Evolutionary conservation across 30 jellyfish, hydroid and myxozoan genomes (phyloP), one percentile per base, ranked within the genome.

Genomic region (Aurelia aurita complex sp. Pacific): DNA sequence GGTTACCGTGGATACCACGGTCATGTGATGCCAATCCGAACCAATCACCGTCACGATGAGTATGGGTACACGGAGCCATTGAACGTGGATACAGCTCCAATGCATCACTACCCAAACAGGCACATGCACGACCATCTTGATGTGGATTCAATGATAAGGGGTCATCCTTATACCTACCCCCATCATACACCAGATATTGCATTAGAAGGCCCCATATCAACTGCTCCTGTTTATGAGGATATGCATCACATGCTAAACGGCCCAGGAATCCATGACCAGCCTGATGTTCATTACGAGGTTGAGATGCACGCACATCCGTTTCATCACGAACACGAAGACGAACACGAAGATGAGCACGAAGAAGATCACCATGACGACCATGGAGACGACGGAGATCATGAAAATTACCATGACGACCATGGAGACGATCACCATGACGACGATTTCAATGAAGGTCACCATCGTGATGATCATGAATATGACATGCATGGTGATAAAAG

Each of bases 251-350:
- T 86, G 88, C 82, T 90, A n/a, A 83, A 85, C 61, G 95, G 97
- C 9, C 97, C 97, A 15, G 97, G 95, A 6, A 84, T 83, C 61
- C 95, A 77, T 46, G 95, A 90, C 51, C 88, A 79, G 71, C 85
- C 95, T 14, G 97, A 84, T 63, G 97, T 83, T 32, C 95, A 90
- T 65, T 83, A 75, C 84, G 97, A 90, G 79, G 97, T 81, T 61
- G 97, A 84, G 83, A 84, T 83, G 94, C 91, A 90, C 76, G 95
- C 88, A 11, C 87, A 74, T 46, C 95, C 87, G 3, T 55, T 34
- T 69, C 93, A 87, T 75, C 91, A 79, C 60, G 83, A 61, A 32
- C 63, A 57, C 23, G 89, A 70, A 11, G 59, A 87, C 15, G 80
- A 79, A 12, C 79, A 77, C 64, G 86, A 68, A 1, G 63, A 86